Percentiles rank a stretch among this genome's conserved stretches.
phyloP scores from a whole-genome alignment of 2,113 vertebrate species.

The Rhagologus leucostigma region DNA sequence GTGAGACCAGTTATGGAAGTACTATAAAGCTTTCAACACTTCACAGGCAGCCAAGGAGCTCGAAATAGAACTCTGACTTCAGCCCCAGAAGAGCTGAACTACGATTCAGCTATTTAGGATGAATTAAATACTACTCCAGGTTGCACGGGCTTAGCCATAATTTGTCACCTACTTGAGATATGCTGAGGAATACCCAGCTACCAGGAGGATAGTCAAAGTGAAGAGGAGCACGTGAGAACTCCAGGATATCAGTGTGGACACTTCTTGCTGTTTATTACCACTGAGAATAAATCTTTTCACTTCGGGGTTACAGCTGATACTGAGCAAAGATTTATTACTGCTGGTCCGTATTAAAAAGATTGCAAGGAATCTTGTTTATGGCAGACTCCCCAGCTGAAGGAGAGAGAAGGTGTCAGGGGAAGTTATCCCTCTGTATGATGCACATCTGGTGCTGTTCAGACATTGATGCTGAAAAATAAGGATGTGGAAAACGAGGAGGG shows the following conservation, averaged over 20 bases:
- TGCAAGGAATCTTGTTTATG: background rate
- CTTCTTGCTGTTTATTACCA: background rate
- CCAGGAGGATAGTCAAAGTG: background rate
- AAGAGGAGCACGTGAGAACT: background rate
- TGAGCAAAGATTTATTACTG: background rate
- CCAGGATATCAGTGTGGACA: background rate
- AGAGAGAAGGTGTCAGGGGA: background rate
- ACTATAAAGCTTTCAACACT: background rate
- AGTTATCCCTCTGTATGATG: background rate
- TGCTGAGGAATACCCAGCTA: background rate
- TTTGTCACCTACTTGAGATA: conserved; percentile 17
- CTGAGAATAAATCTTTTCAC: background rate
- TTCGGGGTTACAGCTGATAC: background rate
- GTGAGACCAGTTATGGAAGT: conserved; percentile 37
- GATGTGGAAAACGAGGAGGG: background rate
- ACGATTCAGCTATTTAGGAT: background rate
- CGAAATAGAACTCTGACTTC: background rate
- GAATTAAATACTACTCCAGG: conserved; percentile 5
- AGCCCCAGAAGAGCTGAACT: background rate
- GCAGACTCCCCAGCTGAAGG: background rate
- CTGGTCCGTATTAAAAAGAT: background rate
- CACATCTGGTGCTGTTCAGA: background rate
- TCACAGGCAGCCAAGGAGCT: background rate
- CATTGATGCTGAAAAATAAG: background rate
- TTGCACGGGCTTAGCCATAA: background rate